Percentiles rank a stretch among this genome's conserved stretches.
phyloP scores from a whole-genome alignment of 1,140 invertebrate genomes.

The Cylas formicarius region DNA sequence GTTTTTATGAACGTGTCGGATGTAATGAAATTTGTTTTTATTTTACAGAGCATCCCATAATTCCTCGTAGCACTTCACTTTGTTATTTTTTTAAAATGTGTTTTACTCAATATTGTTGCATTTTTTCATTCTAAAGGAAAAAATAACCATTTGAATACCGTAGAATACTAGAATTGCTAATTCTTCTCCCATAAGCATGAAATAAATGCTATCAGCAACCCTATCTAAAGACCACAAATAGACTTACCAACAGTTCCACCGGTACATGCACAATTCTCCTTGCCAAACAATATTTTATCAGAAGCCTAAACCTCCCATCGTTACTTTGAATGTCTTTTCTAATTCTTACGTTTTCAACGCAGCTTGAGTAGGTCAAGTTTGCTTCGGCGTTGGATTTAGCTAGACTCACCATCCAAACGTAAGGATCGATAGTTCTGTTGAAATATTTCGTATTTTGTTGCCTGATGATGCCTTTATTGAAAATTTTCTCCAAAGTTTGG shows the following conservation, averaged over 20 bases:
- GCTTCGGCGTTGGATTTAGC: slow-evolving; percentile 35
- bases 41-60: too few species aligned
- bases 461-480: slow-evolving; percentile 43
- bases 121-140: too few species aligned
- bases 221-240: not conserved
- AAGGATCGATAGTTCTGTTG: slow-evolving; percentile 41
- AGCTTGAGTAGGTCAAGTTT: slow-evolving; percentile 40
- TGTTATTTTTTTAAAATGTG: too few species aligned
- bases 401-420: slow-evolving; percentile 47
- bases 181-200: not conserved
- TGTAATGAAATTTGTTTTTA: too few species aligned
- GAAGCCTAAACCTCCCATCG: slow-evolving; percentile 47
- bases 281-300: slow-evolving; percentile 49
- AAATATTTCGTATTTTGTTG: slow-evolving; percentile 39
- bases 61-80: too few species aligned
- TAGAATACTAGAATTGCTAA: not conserved
- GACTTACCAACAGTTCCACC: slow-evolving; percentile 47
- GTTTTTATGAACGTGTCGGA: too few species aligned
- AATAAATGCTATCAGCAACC: not conserved
- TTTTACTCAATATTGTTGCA: too few species aligned
- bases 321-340: slow-evolving; percentile 43
- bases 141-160: too few species aligned
- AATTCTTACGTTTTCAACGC: slow-evolving; percentile 42
- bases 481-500: slow-evolving; percentile 46
- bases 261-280: slow-evolving; percentile 51